These are phyloP conservation scores for Epinephelus malabaricus DNA, from an alignment of 2,797 vertebrate genomes.

Conservation along the genomic window DNA sequence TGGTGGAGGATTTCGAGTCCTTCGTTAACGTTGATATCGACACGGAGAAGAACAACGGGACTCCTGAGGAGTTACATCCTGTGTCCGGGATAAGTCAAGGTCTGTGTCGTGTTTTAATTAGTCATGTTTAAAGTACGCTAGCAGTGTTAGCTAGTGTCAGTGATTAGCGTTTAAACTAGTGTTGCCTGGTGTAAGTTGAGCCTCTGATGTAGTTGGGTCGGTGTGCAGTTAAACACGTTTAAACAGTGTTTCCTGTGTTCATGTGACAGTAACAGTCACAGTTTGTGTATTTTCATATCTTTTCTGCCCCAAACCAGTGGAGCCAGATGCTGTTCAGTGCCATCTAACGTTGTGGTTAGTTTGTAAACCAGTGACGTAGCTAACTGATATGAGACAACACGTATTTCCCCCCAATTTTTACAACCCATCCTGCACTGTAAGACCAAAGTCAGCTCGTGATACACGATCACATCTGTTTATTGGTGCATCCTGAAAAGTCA, in stretches of 20 bases:
- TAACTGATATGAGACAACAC: no score
- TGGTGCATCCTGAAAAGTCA: not conserved
- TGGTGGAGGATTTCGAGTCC: slow-evolving; percentile 48
- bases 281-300: no score
- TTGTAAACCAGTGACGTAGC: no score
- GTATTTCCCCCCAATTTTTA: not conserved
- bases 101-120: slow-evolving; percentile 13
- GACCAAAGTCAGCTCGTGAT: not conserved
- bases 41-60: slow-evolving; percentile 9
- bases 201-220: no score
- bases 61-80: not conserved
- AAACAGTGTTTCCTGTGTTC: no score
- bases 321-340: no score
- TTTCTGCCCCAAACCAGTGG: no score
- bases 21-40: slow-evolving; percentile 64
- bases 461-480: not conserved
- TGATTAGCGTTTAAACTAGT: no score
- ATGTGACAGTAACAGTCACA: no score
- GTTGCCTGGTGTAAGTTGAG: no score
- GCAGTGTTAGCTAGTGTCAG: not conserved
- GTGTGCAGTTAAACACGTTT: no score
- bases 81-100: slow-evolving; percentile 29
- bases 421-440: not conserved
- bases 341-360: no score
- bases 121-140: not conserved